These are phyloP conservation scores for Blastobasis lacticolella DNA, from an alignment of 2,888 invertebrate species.

Conservation along the genomic window DNA sequence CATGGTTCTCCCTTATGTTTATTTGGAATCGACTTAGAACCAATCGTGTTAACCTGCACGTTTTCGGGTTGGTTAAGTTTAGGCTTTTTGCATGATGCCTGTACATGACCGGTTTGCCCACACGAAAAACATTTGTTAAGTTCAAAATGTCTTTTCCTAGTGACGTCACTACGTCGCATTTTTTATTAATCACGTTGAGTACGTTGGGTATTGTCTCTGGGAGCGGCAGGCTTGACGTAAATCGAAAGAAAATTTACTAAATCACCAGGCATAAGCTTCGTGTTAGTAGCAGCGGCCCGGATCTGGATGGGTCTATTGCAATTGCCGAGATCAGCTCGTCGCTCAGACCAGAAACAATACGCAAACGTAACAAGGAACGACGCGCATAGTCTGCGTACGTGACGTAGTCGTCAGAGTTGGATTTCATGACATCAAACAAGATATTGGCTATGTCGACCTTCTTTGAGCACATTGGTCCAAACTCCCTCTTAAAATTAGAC, in stretches of 20 bases:
- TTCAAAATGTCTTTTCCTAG: neutral
- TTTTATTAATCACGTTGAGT: neutral
- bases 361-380: conserved; percentile 9
- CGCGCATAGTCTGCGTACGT: conserved; percentile 17
- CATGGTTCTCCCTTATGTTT: neutral
- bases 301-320: no score
- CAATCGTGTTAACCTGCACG: neutral
- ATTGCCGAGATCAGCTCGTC: conserved; percentile 12
- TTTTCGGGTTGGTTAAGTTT: neutral
- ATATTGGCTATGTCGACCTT: neutral
- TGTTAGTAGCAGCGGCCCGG: no score
- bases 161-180: neutral
- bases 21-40: neutral
- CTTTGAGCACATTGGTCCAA: conserved; percentile 4
- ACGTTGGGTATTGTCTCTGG: neutral
- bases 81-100: neutral
- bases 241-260: no score
- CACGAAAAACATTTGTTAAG: neutral
- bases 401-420: conserved; percentile 9
- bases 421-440: no score
- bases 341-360: conserved; percentile 9
- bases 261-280: no score
- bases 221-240: no score
- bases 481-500: conserved; percentile 8
- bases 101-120: neutral